Conservation (phyloP, 2,113 vertebrate species). For the Ailurus styani region DNA sequence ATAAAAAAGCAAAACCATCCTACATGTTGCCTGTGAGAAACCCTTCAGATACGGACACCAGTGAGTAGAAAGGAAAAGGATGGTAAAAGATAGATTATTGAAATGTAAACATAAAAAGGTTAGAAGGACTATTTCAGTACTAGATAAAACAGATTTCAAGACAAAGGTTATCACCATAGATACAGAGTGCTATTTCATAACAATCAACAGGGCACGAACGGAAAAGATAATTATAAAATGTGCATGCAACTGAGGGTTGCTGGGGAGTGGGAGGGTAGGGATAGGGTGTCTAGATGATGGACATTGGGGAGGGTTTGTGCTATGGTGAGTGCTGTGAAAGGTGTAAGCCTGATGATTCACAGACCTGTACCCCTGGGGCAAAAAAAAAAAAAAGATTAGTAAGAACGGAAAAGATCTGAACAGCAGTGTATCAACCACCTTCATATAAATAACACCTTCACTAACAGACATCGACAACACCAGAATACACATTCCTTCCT, state of each 20-base stretch:
- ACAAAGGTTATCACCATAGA: background rate
- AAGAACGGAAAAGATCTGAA: background rate
- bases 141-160: background rate
- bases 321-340: too few relatives aligned
- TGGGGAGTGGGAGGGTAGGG: too few relatives aligned
- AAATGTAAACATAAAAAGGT: background rate
- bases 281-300: too few relatives aligned
- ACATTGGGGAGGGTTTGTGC: too few relatives aligned
- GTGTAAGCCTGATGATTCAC: too few relatives aligned
- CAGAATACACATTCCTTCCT: background rate
- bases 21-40: background rate
- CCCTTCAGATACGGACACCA: background rate
- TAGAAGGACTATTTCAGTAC: background rate
- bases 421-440: background rate
- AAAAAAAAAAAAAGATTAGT: background rate
- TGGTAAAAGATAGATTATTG: background rate
- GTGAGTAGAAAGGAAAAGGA: background rate
- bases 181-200: background rate
- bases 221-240: background rate
- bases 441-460: background rate
- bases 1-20: background rate
- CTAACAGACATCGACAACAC: too few relatives aligned
- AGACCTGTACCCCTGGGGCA: too few relatives aligned
- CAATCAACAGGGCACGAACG: background rate
- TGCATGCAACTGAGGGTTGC: too few relatives aligned